Base-by-base conservation (phyloP, 2,888 invertebrate species). In the Ceratothoa steindachneri region DNA sequence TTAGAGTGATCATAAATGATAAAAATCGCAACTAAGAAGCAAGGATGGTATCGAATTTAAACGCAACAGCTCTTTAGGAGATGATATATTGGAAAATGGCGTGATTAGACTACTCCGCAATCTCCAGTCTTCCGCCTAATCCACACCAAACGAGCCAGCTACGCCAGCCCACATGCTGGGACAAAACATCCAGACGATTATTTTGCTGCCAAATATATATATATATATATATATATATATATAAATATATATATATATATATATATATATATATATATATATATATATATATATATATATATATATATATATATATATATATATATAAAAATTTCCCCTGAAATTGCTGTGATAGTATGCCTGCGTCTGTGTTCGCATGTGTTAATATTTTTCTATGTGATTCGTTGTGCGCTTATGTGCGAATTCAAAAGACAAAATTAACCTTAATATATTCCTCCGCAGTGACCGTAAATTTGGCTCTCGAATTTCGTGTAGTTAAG, bases 81-180 rank as follows among this genome's bases (percentile, higher is more conserved):
- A 60, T 60, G 60, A 60, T 60, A 60, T 60, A 60, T 60, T 60
- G 27, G 22, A 12, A 60, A 60, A 60, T 60, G 60, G 22, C 60
- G 60, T 60, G 60, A 41, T 41, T 41, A 41, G 41, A 41, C 41
- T 41, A 15, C 41, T 41, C 41, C 41, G 41, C 41, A 9, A 5
- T 41, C 41, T 41, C 41, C 7, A 5, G 41, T 15, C 15, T 15
- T 41, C 41, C 15, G n/a, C 41, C 7, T 15, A 41, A 41, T 41
- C 41, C 41, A 41, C 41, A 41, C 41, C 15, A 41, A n/a, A 41
- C 41, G 15, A 15, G 7, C 41, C 7, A 41, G 15, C 41, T 41
- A 9, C 41, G 5, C 41, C 15, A 9, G 7, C 7, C 41, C 7
- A 9, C 41, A 41, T 41, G 41, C 41, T 41, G 41, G 41, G 41